Base-by-base conservation (phyloP, 2,797 vertebrate species). In the Rhinichthys osculus region DNA sequence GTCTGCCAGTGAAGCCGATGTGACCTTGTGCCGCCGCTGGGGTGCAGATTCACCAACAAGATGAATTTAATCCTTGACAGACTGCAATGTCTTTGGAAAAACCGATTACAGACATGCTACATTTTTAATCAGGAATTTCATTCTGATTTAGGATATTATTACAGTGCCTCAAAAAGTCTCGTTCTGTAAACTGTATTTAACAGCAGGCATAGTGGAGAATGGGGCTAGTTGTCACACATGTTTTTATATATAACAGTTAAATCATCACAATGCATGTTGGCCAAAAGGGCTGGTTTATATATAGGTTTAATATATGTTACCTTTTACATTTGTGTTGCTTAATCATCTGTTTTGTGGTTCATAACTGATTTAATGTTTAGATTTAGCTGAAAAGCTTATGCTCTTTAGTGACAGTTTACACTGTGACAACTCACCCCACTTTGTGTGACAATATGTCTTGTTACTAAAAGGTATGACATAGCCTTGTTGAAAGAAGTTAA, bases 61-160 rank as follows among this genome's bases (percentile, higher is more conserved):
- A 88, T 81, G 47, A 72, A 82, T 82, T 73, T 88, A 86, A 85
- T 88, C 69, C 85, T 77, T 67, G 30, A 73, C 81, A 54, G 86
- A 86, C 76, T 38, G 78, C 67, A 30, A 27, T 72, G 44, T 81
- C 83, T 81, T 72, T 71, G 30, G 54, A 62, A 79, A 88, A 79
- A 88, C 81, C 81, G 84, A 91, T 88, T 85, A 87, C 27, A 47
- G 19, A 42, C 69, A 85, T 69, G 44, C 13, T 50, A 76, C 54
- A 38, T 62, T 85, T 81, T 87, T 82, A 82, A 85, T 87, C 79
- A 83, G 23, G 4, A 72, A 44, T 73, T 44, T 71, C 47, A 44
- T 27, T 82, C 64, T 54, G 27, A 57, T 85, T 50, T 64, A 42
- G 70, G 70, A 33, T 76, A 47, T n/a, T n/a, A 64, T 23, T 47